These are phyloP conservation scores for Clarias pachynema DNA, from an alignment of 2,797 vertebrate species.

Conservation along the genomic window DNA sequence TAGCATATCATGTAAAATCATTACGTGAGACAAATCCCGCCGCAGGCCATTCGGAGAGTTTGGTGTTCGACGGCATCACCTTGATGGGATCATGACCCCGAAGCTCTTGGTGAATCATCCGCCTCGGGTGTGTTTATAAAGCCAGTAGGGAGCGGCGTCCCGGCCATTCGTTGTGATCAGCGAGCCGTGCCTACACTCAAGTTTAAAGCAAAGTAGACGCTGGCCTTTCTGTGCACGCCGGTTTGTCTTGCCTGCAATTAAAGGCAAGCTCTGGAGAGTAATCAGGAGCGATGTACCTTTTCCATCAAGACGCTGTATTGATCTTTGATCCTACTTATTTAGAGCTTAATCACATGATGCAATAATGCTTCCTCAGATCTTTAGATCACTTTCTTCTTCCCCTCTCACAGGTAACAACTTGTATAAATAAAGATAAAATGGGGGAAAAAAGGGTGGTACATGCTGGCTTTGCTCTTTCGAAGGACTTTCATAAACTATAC, in stretches of 20 bases:
- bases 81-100: constrained; percentile 54
- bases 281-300: neutral
- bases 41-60: constrained; percentile 51
- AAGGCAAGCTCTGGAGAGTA: neutral
- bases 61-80: constrained; percentile 58
- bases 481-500: too few species aligned
- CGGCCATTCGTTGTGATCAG: constrained; percentile 49
- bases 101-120: constrained; percentile 53
- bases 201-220: constrained; percentile 26
- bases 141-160: constrained; percentile 22
- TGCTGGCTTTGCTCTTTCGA: too few species aligned
- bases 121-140: constrained; percentile 59
- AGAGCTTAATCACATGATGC: neutral
- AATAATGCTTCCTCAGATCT: neutral
- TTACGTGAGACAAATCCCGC: constrained; percentile 61
- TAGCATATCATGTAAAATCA: constrained; percentile 67
- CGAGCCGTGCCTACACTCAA: constrained; percentile 9
- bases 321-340: neutral
- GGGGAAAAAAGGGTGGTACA: neutral
- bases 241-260: constrained; percentile 19
- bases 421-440: neutral
- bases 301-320: neutral
- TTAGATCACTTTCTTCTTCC: neutral
- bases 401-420: neutral
- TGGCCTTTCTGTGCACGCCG: constrained; percentile 16